Evolutionary conservation across 2,113 vertebrate species (phyloP).

Genomic region (Pleuronectes platessa): DNA sequence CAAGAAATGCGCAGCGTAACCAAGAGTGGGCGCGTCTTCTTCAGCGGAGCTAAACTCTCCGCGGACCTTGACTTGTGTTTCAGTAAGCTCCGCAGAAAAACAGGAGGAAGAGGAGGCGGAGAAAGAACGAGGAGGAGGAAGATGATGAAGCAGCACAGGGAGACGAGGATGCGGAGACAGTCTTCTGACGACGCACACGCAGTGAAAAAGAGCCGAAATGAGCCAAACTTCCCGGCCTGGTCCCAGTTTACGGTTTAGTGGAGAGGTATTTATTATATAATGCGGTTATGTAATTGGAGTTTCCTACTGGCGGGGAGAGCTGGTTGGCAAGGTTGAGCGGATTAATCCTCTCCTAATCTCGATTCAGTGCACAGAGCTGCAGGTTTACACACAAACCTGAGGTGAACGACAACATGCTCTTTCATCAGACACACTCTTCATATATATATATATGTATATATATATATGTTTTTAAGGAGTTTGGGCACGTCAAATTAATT

Average conservation of each 20-base stretch:
- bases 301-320: slow-evolving; percentile 13
- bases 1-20: slow-evolving; percentile 45
- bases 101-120: slow-evolving; percentile 21
- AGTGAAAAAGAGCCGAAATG: not conserved
- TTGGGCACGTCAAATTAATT: no score
- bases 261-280: slow-evolving; percentile 48
- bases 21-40: slow-evolving; percentile 55
- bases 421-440: no score
- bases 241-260: not conserved
- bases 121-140: not conserved
- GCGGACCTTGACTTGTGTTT: slow-evolving; percentile 24
- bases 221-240: not conserved
- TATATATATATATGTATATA: no score
- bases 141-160: not conserved
- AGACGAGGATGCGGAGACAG: not conserved
- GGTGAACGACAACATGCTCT: not conserved
- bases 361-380: not conserved
- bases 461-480: no score
- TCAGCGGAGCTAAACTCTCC: slow-evolving; percentile 4
- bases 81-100: not conserved
- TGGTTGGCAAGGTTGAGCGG: slow-evolving; percentile 32
- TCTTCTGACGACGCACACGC: not conserved
- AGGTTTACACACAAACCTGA: not conserved
- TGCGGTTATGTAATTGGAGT: slow-evolving; percentile 60
- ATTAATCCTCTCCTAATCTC: slow-evolving; percentile 60